Evolutionary conservation across 2,888 invertebrate genomes (phyloP).

Genomic region (Isotomurus palustris): DNA sequence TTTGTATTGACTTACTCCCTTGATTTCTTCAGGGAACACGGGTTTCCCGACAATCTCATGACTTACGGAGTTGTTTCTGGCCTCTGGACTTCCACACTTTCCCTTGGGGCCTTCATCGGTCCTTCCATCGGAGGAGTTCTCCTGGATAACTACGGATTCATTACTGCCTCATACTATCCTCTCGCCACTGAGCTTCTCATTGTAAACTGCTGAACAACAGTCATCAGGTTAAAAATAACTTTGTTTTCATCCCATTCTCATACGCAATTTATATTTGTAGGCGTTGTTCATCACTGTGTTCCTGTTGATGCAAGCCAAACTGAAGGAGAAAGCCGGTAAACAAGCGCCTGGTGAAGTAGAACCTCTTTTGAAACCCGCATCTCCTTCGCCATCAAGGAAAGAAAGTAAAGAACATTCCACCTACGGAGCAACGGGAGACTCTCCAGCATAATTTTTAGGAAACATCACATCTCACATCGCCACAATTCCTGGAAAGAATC

Average conservation of each 20-base stretch:
- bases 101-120: constrained; percentile 79
- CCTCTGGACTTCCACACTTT: constrained; percentile 83
- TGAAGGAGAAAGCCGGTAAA: too few relatives aligned
- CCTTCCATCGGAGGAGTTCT: constrained; percentile 66
- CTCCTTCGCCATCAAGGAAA: too few relatives aligned
- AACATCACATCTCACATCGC: too few relatives aligned
- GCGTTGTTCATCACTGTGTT: neutral
- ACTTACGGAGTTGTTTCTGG: constrained; percentile 86
- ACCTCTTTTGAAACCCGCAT: too few relatives aligned
- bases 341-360: too few relatives aligned
- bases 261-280: neutral
- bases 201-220: too few relatives aligned
- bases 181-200: constrained; percentile 62
- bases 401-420: too few relatives aligned
- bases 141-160: constrained; percentile 67
- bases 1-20: neutral
- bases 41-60: constrained; percentile 76
- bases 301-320: neutral
- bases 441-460: too few relatives aligned
- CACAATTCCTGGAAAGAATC: too few relatives aligned
- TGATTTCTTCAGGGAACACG: constrained; percentile 57
- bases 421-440: too few relatives aligned
- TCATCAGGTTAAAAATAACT: constrained; percentile 27
- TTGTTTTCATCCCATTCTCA: too few relatives aligned
- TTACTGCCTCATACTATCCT: constrained; percentile 66